Evolutionary conservation across 2,113 vertebrate species (phyloP).

Genomic region (Prionailurus bengalensis): DNA sequence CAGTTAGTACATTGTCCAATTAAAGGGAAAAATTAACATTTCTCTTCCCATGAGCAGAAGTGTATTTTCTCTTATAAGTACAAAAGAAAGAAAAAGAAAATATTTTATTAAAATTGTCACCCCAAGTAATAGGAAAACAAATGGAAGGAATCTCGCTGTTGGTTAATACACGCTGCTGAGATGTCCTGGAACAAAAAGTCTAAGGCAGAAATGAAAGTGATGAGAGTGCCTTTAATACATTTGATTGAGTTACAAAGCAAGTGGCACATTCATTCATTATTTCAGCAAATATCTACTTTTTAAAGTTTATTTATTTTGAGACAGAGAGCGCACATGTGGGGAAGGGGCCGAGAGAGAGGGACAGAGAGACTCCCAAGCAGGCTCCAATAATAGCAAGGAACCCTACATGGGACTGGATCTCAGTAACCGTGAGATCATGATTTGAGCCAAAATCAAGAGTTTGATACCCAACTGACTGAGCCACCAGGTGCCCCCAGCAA

Average conservation of each 20-base stretch:
- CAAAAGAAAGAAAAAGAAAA: slow-evolving; percentile 50
- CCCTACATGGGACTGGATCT: too few relatives aligned
- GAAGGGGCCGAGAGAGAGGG: too few relatives aligned
- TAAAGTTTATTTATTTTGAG: too few relatives aligned
- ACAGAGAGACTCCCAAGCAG: too few relatives aligned
- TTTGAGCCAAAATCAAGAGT: too few relatives aligned
- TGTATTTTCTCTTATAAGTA: not conserved
- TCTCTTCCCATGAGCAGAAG: not conserved
- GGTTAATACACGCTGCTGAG: not conserved
- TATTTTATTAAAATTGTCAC: slow-evolving; percentile 16
- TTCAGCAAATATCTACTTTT: not conserved
- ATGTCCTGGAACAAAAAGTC: not conserved
- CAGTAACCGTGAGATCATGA: too few relatives aligned
- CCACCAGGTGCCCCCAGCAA: not conserved
- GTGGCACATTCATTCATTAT: not conserved
- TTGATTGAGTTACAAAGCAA: not conserved
- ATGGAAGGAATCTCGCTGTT: not conserved
- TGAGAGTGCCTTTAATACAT: not conserved
- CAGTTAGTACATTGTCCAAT: slow-evolving; percentile 1
- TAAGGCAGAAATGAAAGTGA: not conserved
- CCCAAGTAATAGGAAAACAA: not conserved
- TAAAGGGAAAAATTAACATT: slow-evolving; percentile 23
- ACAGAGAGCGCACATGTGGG: too few relatives aligned
- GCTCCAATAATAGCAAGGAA: too few relatives aligned
- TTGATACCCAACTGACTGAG: too few relatives aligned